Conservation (phyloP, 2,113 vertebrate genomes). For the Corydoras sp. region DNA sequence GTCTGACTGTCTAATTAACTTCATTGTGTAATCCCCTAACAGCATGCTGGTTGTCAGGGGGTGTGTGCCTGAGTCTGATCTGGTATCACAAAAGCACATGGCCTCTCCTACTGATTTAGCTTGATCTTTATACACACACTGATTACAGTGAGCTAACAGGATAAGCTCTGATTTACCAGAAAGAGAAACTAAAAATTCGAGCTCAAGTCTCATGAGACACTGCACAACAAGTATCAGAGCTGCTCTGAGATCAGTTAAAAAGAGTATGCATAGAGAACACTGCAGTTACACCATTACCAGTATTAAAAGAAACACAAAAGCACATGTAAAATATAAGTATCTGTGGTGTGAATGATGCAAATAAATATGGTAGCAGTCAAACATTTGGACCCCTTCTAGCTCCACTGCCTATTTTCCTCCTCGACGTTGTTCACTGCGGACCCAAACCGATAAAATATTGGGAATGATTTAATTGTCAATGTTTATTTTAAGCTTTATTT, state of each 20-base stretch:
- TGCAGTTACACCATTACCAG: too few species aligned
- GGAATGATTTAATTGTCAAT: too few species aligned
- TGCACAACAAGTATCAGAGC: background rate
- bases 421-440: background rate
- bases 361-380: background rate
- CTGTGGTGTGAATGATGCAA: too few species aligned
- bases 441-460: background rate
- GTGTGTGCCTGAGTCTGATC: background rate
- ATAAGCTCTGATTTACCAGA: conserved; percentile 47
- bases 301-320: too few species aligned
- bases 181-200: conserved; percentile 50
- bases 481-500: too few species aligned
- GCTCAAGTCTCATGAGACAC: background rate
- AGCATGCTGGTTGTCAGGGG: background rate
- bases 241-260: background rate
- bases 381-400: background rate
- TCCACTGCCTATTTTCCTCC: background rate
- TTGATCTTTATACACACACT: conserved; percentile 32
- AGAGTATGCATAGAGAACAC: too few species aligned
- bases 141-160: conserved; percentile 15
- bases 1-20: background rate
- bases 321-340: too few species aligned
- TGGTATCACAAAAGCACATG: conserved; percentile 10
- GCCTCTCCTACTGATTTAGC: conserved; percentile 26
- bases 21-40: background rate